Evolutionary conservation across 2,888 invertebrate genomes (phyloP).

Genomic region (Drosophila nigricruria): DNA sequence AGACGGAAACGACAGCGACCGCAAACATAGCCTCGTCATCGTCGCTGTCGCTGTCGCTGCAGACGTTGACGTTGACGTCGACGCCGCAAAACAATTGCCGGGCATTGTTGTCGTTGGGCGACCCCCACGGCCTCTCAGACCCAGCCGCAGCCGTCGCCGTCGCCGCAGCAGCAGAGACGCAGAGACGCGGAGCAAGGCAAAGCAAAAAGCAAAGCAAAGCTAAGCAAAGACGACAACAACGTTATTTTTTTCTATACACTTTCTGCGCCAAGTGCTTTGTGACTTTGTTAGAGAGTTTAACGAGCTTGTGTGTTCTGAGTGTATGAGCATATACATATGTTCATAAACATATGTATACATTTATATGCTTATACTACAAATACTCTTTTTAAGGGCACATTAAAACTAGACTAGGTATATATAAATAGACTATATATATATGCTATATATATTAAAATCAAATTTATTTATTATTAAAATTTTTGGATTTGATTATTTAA

Average conservation of each 20-base stretch:
- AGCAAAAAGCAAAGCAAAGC: conserved; percentile 9
- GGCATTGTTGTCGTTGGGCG: conserved; percentile 70
- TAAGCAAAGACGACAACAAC: conserved; percentile 16
- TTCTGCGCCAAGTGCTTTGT: not conserved
- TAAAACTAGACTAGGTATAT: too few relatives aligned
- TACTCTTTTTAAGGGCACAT: too few relatives aligned
- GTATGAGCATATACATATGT: too few relatives aligned
- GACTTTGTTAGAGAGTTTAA: conserved; percentile 12
- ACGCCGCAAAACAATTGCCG: conserved; percentile 71
- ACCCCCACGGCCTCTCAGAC: conserved; percentile 45
- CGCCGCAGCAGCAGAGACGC: not conserved
- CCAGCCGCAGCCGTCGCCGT: conserved; percentile 15
- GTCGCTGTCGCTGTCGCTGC: conserved; percentile 26
- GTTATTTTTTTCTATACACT: conserved; percentile 38
- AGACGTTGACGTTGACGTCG: conserved; percentile 36
- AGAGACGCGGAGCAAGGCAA: not conserved
- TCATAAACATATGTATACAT: not conserved
- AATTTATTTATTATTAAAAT: not conserved
- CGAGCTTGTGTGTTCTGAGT: not conserved
- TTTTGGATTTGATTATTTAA: not conserved
- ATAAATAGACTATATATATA: too few relatives aligned
- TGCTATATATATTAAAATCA: too few relatives aligned
- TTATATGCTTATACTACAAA: not conserved
- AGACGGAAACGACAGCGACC: conserved; percentile 52
- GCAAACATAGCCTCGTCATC: conserved; percentile 64